phyloP scores from a whole-genome alignment of 2,888 invertebrate species.

The Drosophila suboccidentalis region DNA sequence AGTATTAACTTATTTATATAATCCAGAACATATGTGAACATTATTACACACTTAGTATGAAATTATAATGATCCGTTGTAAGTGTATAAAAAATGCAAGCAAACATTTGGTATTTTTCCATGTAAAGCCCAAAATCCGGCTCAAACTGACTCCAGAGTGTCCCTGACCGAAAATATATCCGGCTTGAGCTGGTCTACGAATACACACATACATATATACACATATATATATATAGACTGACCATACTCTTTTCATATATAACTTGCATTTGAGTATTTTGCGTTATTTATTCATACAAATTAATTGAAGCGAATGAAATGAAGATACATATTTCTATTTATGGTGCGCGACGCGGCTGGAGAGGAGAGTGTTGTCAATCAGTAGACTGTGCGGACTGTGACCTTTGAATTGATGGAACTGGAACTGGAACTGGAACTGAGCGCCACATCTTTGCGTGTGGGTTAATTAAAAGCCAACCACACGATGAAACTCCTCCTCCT shows the following conservation, averaged over 20 bases:
- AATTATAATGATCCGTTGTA: background rate
- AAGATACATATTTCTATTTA: constrained; percentile 39
- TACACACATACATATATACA: constrained; percentile 8
- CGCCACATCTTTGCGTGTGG: constrained; percentile 28
- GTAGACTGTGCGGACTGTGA: constrained; percentile 45
- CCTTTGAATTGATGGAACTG: constrained; percentile 49
- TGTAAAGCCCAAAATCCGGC: constrained; percentile 51
- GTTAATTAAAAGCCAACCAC: constrained; percentile 39
- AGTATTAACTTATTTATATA: too few relatives aligned
- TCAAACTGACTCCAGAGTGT: constrained; percentile 45
- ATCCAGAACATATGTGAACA: too few relatives aligned
- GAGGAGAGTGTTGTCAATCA: constrained; percentile 49
- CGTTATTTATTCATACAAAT: constrained; percentile 66
- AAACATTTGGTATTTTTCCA: constrained; percentile 33
- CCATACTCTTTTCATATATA: constrained; percentile 33
- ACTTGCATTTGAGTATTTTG: constrained; percentile 60
- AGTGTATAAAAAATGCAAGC: constrained; percentile 19
- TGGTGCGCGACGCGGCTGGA: constrained; percentile 24
- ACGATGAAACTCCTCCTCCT: background rate
- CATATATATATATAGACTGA: constrained; percentile 22
- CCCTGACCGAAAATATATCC: constrained; percentile 68
- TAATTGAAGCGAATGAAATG: constrained; percentile 63
- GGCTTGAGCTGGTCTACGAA: constrained; percentile 46
- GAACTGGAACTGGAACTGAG: constrained; percentile 28
- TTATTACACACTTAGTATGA: background rate